phyloP scores from a whole-genome alignment of 2,888 invertebrate genomes.

The Leptothorax acervorum region DNA sequence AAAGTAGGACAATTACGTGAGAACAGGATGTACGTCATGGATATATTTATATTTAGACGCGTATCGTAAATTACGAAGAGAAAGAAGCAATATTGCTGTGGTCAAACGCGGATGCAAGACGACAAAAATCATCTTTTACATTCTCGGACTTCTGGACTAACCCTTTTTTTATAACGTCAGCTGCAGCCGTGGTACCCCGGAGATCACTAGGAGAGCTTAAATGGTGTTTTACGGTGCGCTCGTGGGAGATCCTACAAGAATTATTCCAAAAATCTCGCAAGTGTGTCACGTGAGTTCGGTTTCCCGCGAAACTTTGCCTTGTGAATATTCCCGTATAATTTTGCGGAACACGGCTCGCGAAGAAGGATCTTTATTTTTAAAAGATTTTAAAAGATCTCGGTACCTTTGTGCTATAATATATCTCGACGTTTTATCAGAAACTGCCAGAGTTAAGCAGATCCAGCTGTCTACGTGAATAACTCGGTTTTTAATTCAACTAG shows the following conservation, averaged over 20 bases:
- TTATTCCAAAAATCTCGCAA: constrained; percentile 65
- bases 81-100: constrained; percentile 67
- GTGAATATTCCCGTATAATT: constrained; percentile 27
- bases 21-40: constrained; percentile 55
- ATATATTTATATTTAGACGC: constrained; percentile 60
- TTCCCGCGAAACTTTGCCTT: constrained; percentile 50
- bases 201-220: constrained; percentile 58
- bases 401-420: not conserved
- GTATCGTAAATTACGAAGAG: constrained; percentile 68
- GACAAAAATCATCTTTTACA: constrained; percentile 34
- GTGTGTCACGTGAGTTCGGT: constrained; percentile 65
- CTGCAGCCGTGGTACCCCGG: constrained; percentile 33
- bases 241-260: constrained; percentile 59
- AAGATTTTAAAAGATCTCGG: not conserved
- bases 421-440: not conserved
- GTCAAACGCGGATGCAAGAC: constrained; percentile 43
- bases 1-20: constrained; percentile 60
- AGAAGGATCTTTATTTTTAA: not conserved
- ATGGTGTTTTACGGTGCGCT: constrained; percentile 60
- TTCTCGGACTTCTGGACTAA: constrained; percentile 30
- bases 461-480: not conserved
- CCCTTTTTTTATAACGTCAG: constrained; percentile 46
- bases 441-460: not conserved
- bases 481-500: not conserved
- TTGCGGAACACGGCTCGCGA: not conserved